These are phyloP conservation scores for Semotilus atromaculatus DNA, from an alignment of 2,797 vertebrate genomes.

Conservation along the genomic window DNA sequence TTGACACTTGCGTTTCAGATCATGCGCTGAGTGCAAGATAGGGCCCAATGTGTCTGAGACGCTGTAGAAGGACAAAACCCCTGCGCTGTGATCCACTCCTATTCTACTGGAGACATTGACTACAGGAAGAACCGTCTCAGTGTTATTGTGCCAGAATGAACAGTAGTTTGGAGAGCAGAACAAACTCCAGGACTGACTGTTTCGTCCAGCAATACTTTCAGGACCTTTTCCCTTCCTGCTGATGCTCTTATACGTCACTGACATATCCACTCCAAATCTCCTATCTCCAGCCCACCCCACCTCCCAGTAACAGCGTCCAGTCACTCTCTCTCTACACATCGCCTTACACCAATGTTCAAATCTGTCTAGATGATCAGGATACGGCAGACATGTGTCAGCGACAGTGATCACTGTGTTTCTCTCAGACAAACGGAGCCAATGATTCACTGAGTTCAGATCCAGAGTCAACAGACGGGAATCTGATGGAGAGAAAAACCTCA, in stretches of 20 bases:
- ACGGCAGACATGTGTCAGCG: rapidly evolving
- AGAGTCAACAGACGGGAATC: neutral
- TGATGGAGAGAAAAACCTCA: neutral
- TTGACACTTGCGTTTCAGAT: too few relatives aligned
- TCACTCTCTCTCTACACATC: neutral
- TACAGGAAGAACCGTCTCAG: neutral
- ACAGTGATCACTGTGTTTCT: neutral
- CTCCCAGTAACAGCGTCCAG: neutral
- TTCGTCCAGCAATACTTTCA: neutral
- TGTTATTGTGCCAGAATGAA: neutral
- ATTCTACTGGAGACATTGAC: neutral
- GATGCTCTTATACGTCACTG: neutral
- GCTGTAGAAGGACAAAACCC: neutral
- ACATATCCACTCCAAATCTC: neutral
- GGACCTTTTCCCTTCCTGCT: neutral
- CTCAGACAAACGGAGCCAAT: neutral
- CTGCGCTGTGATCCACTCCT: neutral
- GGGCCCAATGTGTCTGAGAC: neutral
- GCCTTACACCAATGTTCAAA: rapidly evolving
- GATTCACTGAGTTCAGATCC: neutral
- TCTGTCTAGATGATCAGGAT: neutral
- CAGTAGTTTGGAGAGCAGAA: neutral
- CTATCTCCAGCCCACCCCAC: neutral
- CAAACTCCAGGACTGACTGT: neutral
- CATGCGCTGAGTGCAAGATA: too few relatives aligned